Evolutionary conservation across 2,797 vertebrate species (phyloP), one percentile per base, ranked within the genome.

Genomic region (Saxicola maurus): DNA sequence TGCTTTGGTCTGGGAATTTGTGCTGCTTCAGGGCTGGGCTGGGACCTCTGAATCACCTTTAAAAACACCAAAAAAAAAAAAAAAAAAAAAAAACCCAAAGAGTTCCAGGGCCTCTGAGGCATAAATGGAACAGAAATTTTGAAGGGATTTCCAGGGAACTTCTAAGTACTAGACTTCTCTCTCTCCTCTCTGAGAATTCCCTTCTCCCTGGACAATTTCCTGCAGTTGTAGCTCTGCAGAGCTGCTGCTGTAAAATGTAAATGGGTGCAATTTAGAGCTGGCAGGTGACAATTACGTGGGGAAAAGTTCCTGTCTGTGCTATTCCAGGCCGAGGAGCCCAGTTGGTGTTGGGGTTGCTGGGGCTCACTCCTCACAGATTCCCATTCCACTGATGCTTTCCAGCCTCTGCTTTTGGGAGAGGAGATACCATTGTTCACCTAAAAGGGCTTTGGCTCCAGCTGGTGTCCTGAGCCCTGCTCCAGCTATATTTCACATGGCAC

Each of bases 121-220:
- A 0, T 76, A 59, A 69, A 81, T 8, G 25, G 51, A 73, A 40
- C 65, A 17, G 46, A 56, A 64, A 84, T 48, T 19, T 37, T 12
- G 40, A 43, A 73, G 75, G 42, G 42, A 24, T 90, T 92, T 90
- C 71, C 49, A 79, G 69, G 65, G 57, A 51, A 43, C 51, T 75
- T 78, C 48, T 80, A 2, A 66, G 31, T 2, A 8, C 17, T 4
- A 5, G 10, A 27, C 37, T 76, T 17, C 37, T 21, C 42, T 62
- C 31, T 37, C 56, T 45, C 25, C 62, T 69, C 43, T 77, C 64
- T 31, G 92, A 89, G 68, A 84, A 68, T 90, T 85, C 89, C 81
- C 81, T 45, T 85, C 78, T 62, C 21, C 89, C 90, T 91, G 89
- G 84, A 82, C 82, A 2, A 28, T 90, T 95, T 93, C 81, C 90